Evolutionary conservation across 2,888 invertebrate genomes (phyloP), one percentile per base, ranked within the genome.

Genomic region (Agonopterix alstromeriana): DNA sequence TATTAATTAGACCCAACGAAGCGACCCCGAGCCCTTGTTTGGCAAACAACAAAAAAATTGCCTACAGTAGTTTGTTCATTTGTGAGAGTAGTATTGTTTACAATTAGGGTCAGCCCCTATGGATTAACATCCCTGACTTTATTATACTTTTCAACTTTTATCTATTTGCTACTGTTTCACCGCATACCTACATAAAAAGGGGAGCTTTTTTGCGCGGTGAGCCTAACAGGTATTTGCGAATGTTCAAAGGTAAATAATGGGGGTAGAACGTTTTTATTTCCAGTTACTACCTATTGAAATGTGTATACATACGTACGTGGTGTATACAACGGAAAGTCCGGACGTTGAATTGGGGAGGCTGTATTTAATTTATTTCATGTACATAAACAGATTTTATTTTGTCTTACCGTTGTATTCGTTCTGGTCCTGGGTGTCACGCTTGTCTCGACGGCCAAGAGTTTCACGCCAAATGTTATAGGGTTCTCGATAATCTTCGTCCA

Each of bases 391-490:
- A 10, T 27, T 27, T 10, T 42, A 11, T 42, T 42, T 36, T 36
- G 11, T 61, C 76, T 75, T 51, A 85, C 87, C 87, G 44, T 86
- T 86, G 48, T 87, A 88, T 62, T 87, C 87, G 46, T 87, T 83
- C 53, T 86, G 87, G 44, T 88, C 87, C 17, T 76, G 71, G 2
- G 66, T 53, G 4, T 81, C 81, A 0, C 81, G 70, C 56, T 87
- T 87, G 50, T 86, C 82, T 0, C 82, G 78, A 10, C 83, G 83
- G 7, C 86, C 85, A 4, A 88, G 70, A 1, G 87, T 87, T 59
- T 88, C 87, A 45, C 86, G 66, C 87, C 87, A 88, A 53, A 88
- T 88, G 57, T 87, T 88, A 63, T 87, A 88, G 5, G 87, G 87
- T 57, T 88, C 87, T 35, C 87, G 65, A 53, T 88, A 87, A 62